Percentiles rank a stretch among this genome's conserved stretches.
Conservation (phyloP, 2,113 vertebrate genomes). For the Oncorhynchus masou region DNA sequence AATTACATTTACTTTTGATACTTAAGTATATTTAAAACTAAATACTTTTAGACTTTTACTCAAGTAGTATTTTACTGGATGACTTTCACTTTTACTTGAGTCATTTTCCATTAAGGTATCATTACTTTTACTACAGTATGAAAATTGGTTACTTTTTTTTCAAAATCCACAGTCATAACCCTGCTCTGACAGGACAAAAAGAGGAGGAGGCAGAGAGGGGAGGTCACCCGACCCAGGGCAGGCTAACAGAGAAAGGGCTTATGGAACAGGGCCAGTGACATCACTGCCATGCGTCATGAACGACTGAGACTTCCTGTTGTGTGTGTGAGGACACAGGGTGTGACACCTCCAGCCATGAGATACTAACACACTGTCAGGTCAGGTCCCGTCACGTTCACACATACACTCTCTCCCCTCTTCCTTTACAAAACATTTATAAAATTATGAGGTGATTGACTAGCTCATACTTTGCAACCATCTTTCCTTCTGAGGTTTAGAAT, state of each 20-base stretch:
- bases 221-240: slow-evolving; percentile 5
- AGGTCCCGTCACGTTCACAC: background rate
- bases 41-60: no score
- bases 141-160: no score
- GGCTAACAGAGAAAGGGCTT: slow-evolving; percentile 14
- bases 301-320: slow-evolving; percentile 54
- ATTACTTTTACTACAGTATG: no score
- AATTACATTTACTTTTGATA: no score
- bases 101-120: no score
- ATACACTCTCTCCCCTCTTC: background rate
- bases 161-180: background rate
- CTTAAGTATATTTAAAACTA: no score
- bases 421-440: no score
- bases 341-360: slow-evolving; percentile 62
- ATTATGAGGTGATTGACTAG: no score
- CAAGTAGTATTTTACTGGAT: no score
- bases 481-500: no score
- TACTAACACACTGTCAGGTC: slow-evolving; percentile 43
- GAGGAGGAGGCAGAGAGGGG: background rate
- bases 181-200: background rate
- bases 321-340: slow-evolving; percentile 43
- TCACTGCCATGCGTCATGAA: slow-evolving; percentile 51
- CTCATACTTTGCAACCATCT: no score
- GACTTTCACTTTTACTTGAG: no score
- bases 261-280: slow-evolving; percentile 42